A percentile compares a stretch with the other conserved stretches of the same genome.
Evolutionary conservation across 2,113 vertebrate genomes (phyloP).

Genomic region (Phaethon lepturus): DNA sequence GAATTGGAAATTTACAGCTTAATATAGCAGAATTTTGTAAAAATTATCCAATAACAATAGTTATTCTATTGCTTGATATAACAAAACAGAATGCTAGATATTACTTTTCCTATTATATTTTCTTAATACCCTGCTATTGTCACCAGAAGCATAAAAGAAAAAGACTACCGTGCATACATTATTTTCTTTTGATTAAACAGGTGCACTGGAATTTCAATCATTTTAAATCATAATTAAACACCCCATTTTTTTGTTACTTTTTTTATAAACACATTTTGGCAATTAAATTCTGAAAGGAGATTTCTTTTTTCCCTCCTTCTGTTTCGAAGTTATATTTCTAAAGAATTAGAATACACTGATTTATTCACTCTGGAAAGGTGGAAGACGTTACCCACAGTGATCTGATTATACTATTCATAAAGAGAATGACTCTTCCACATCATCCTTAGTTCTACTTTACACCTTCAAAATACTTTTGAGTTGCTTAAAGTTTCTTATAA

Average conservation of each 20-base stretch:
- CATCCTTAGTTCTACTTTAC: background rate
- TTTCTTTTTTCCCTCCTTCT: background rate
- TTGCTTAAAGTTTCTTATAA: background rate
- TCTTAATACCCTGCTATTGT: conserved; percentile 49
- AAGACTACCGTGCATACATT: conserved; percentile 17
- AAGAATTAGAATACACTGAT: conserved; percentile 1
- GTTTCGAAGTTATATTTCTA: conserved; percentile 1
- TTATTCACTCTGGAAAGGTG: background rate
- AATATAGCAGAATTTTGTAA: background rate
- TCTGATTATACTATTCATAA: background rate
- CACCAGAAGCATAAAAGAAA: conserved; percentile 30
- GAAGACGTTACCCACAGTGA: background rate
- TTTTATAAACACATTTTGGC: conserved; percentile 22
- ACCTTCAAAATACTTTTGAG: background rate
- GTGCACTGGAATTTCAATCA: conserved; percentile 38
- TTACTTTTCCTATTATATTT: conserved; percentile 35
- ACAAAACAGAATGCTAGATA: conserved; percentile 1
- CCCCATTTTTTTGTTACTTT: background rate
- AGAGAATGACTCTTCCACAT: background rate
- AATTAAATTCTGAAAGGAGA: conserved; percentile 42
- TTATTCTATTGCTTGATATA: background rate
- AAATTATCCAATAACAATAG: background rate
- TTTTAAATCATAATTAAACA: conserved; percentile 41
- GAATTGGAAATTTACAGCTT: background rate
- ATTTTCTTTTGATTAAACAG: conserved; percentile 62